Base-by-base conservation (phyloP, 2,888 invertebrate genomes). In the Ephialtes manifestator region DNA sequence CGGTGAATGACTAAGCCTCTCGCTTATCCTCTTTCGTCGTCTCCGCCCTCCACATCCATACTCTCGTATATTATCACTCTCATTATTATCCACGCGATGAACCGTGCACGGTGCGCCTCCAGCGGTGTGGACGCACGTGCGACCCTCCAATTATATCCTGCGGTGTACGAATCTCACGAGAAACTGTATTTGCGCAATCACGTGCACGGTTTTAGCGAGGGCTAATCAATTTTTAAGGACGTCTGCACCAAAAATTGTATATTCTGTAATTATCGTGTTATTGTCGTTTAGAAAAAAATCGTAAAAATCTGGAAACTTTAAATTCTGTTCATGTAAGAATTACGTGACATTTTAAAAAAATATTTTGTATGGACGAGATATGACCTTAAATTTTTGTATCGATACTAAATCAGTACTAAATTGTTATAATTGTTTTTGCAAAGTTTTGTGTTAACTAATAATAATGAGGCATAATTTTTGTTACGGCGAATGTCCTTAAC, bases 81-180 rank as follows among this genome's bases (percentile, higher is more conserved):
- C 74, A 79, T 83, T 78, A 83, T 78, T 74, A 78, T 74, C 68
- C 51, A 68, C 48, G 65, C 53, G 68, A 81, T 81, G 75, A 75
- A 46, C 58, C 46, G 7, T 53, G 4, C 67, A 39, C 31, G 35
- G 39, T 67, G 60, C 53, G 53, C 60, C 20, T 43, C 11, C 31
- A 20, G 53, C n/a, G 35, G 53, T 46, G 53, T 53, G 18, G 51
- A 53, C 48, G 53, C 65, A 72, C 80, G 72, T 71, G 71, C 71
- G 39, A 43, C 70, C 24, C 35, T 79, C 48, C 70, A 71, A 58
- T 67, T 55, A 53, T 53, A 15, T 31, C 20, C 67, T n/a, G 39
- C 65, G 15, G 31, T 31, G 7, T 18, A 48, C 31, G 68, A 31
- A 58, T 77, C n/a, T 68, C 55, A 18, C 18, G 18, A 28, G 46